Percentiles rank a stretch among this genome's conserved stretches.
phyloP scores from a whole-genome alignment of 2,113 vertebrate species.

The Phalacrocorax pelagicus region DNA sequence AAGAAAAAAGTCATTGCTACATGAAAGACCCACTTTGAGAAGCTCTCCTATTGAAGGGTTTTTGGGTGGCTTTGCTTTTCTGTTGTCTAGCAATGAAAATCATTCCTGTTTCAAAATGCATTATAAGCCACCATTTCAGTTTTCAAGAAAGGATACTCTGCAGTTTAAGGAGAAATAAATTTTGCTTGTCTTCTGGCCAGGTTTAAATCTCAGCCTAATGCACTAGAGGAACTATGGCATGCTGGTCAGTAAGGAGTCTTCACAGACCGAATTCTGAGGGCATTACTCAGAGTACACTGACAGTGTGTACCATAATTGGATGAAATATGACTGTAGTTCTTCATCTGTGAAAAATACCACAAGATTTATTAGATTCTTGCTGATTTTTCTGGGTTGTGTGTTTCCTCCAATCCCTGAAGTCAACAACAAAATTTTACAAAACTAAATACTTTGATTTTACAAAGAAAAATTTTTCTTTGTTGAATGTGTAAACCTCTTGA shows the following conservation, averaged over 20 bases:
- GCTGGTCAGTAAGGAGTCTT: neutral
- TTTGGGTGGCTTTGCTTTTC: neutral
- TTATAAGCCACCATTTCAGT: neutral
- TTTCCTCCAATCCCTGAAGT: neutral
- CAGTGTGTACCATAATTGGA: neutral
- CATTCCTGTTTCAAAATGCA: neutral
- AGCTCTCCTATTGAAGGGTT: neutral
- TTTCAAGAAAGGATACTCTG: neutral
- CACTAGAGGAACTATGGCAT: neutral
- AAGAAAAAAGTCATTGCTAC: neutral
- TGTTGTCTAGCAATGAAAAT: neutral
- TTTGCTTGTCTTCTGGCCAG: neutral
- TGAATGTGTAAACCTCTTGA: neutral
- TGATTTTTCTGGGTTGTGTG: neutral
- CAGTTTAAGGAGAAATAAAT: neutral
- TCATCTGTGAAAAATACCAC: neutral
- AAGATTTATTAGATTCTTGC: neutral
- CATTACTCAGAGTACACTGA: neutral
- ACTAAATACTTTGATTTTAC: neutral
- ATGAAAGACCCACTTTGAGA: neutral
- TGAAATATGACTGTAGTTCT: neutral
- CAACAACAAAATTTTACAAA: neutral
- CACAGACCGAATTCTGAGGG: neutral
- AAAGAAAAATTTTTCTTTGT: neutral
- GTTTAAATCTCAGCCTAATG: neutral